Conservation (phyloP, 2,888 invertebrate species). For the Tetramorium bicarinatum region DNA sequence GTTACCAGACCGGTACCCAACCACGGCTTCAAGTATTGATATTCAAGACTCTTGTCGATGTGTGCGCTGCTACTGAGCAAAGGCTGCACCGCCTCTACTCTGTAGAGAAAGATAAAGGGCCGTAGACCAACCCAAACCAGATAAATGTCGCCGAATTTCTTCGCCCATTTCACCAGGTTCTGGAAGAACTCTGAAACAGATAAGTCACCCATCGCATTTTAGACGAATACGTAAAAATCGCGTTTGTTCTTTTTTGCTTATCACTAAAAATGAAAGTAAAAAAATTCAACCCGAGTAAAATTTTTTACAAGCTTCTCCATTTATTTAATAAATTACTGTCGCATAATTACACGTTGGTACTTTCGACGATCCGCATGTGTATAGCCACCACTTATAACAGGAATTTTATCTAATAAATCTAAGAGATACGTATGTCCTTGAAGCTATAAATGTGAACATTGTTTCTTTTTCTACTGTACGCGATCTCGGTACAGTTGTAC, state of each 20-base stretch:
- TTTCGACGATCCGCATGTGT: not conserved
- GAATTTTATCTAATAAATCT: not conserved
- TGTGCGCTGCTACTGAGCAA: slow-evolving; percentile 83
- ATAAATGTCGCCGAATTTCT: slow-evolving; percentile 82
- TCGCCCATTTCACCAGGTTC: slow-evolving; percentile 80
- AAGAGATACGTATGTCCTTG: not conserved
- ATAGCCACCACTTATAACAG: not conserved
- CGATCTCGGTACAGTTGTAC: no score
- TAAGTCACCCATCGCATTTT: not conserved
- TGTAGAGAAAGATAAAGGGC: slow-evolving; percentile 84
- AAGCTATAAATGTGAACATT: not conserved
- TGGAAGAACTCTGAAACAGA: slow-evolving; percentile 81
- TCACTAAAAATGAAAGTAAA: not conserved
- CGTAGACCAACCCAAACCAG: slow-evolving; percentile 84
- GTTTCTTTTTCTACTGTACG: not conserved
- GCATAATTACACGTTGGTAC: not conserved
- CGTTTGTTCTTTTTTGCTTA: not conserved
- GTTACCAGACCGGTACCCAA: slow-evolving; percentile 84
- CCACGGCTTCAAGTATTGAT: slow-evolving; percentile 83
- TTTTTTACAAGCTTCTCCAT: not conserved
- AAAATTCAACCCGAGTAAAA: not conserved
- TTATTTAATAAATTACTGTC: not conserved
- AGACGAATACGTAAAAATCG: not conserved
- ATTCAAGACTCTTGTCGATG: slow-evolving; percentile 85
- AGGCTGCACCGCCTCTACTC: slow-evolving; percentile 82